phyloP scores from a whole-genome alignment of 2,113 vertebrate genomes.

The Poicephalus gulielmi region DNA sequence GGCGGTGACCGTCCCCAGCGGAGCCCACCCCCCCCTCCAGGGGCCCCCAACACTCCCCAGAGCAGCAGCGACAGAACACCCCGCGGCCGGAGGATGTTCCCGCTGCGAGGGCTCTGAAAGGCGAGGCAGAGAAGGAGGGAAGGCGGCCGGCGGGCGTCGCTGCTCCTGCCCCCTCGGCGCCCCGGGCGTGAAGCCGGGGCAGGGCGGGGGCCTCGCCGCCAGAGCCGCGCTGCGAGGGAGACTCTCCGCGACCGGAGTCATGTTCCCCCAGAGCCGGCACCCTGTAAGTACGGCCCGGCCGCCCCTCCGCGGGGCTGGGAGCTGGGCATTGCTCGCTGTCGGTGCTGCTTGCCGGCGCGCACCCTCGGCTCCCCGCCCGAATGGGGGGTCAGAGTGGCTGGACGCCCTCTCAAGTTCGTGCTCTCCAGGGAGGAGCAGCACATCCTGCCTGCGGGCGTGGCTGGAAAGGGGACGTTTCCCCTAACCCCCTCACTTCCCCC shows the following conservation, averaged over 20 bases:
- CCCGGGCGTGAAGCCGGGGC: conserved; percentile 46
- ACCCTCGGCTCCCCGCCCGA: too few relatives aligned
- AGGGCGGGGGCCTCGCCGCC: neutral
- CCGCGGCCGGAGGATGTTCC: neutral
- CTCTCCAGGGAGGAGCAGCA: neutral
- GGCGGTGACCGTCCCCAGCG: neutral
- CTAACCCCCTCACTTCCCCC: neutral
- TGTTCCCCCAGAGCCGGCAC: conserved; percentile 86
- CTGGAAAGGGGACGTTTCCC: too few relatives aligned
- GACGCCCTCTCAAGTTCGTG: neutral
- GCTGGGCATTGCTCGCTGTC: neutral
- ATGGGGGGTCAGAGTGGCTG: neutral
- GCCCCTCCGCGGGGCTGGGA: neutral
- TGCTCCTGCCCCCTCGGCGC: neutral
- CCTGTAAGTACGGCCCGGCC: conserved; percentile 71
- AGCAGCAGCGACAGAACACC: neutral
- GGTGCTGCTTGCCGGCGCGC: neutral
- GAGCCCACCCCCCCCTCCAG: neutral
- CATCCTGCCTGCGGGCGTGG: neutral
- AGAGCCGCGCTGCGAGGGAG: conserved; percentile 51
- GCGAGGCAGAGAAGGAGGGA: neutral
- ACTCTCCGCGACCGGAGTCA: conserved; percentile 63
- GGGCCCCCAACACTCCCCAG: neutral
- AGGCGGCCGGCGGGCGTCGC: neutral
- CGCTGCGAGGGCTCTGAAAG: neutral